These are phyloP conservation scores for Oryzias woworae DNA, from an alignment of 2,113 vertebrate genomes.

Conservation along the genomic window DNA sequence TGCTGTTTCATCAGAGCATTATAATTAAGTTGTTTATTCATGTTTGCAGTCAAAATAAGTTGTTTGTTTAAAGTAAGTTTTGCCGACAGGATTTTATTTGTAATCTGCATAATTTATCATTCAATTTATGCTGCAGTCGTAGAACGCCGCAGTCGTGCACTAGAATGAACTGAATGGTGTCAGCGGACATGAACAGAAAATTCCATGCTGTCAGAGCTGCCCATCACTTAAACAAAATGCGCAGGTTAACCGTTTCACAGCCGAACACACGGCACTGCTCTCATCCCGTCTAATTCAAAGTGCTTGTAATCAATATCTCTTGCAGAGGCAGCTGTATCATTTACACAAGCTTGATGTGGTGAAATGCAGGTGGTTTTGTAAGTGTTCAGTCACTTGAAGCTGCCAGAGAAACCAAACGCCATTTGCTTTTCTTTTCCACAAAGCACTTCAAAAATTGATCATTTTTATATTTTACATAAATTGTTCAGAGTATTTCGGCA, in stretches of 20 bases:
- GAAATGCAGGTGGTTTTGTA: conserved; percentile 17
- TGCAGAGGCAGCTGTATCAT: conserved; percentile 6
- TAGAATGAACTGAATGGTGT: conserved; percentile 28
- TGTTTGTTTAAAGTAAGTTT: conserved; percentile 76
- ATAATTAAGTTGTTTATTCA: conserved; percentile 72
- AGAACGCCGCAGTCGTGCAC: conserved; percentile 11
- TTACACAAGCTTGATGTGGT: conserved; percentile 12
- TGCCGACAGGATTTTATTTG: conserved; percentile 68
- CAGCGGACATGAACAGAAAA: conserved; percentile 15
- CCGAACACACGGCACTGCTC: conserved; percentile 2
- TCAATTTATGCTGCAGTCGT: conserved; percentile 40
- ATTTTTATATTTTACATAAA: too few species aligned
- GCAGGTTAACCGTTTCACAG: conserved; percentile 12
- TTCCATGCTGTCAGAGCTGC: conserved; percentile 6
- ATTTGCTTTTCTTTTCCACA: background rate
- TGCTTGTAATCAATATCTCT: conserved; percentile 17
- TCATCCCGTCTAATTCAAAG: conserved; percentile 3
- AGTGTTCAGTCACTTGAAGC: conserved; percentile 5
- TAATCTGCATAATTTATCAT: conserved; percentile 70
- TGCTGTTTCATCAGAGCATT: conserved; percentile 68
- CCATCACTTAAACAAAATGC: conserved; percentile 32
- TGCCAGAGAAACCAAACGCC: conserved; percentile 12
- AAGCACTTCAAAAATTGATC: background rate
- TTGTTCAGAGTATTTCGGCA: conserved; percentile 2
- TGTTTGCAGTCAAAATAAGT: conserved; percentile 74